Percentiles rank a stretch among this genome's conserved stretches.
Evolutionary conservation across 1,140 invertebrate genomes (phyloP).

Genomic region (Sarcophaga bullata): DNA sequence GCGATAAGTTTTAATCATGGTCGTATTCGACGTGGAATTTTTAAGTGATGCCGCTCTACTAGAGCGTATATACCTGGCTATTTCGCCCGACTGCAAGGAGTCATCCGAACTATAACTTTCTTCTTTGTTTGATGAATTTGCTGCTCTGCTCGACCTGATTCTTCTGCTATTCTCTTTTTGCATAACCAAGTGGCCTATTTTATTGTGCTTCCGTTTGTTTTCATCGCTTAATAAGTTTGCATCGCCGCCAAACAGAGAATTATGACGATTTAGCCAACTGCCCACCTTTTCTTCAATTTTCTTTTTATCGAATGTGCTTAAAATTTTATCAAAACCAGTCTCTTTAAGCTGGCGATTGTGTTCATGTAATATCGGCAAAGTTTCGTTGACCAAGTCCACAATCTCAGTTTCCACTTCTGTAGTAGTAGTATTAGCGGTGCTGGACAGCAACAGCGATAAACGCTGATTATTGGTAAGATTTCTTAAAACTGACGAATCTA

Average conservation of each 20-base stretch:
- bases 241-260: conserved; percentile 44
- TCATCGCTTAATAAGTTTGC: conserved; percentile 29
- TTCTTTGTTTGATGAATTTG: background rate
- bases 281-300: conserved; percentile 59
- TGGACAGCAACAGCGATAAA: background rate
- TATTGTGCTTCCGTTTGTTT: background rate
- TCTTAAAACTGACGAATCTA: conserved; percentile 41
- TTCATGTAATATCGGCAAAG: conserved; percentile 54
- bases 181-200: background rate
- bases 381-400: conserved; percentile 55
- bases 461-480: background rate
- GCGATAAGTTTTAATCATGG: conserved; percentile 58
- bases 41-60: conserved; percentile 49
- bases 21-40: conserved; percentile 48
- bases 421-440: background rate
- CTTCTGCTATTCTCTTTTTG: background rate
- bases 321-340: conserved; percentile 54
- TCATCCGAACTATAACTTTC: conserved; percentile 48
- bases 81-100: conserved; percentile 58
- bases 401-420: background rate
- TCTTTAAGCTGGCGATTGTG: conserved; percentile 57
- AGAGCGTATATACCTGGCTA: conserved; percentile 54
- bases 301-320: conserved; percentile 56
- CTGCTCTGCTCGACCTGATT: background rate
- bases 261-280: conserved; percentile 54